Evolutionary conservation across 2,797 vertebrate genomes (phyloP).

Genomic region (Merluccius polli): DNA sequence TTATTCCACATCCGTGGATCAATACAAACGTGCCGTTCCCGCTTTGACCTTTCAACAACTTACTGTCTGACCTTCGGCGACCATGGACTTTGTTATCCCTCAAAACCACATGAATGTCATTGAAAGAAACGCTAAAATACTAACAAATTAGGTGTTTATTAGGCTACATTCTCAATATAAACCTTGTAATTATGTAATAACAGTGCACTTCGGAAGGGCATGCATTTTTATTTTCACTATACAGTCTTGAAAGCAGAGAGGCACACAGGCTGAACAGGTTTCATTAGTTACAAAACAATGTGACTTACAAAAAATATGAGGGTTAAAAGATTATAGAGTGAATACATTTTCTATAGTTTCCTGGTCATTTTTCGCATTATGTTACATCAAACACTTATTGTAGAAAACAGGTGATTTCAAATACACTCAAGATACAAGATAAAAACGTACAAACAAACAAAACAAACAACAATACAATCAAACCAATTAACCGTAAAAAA

Average conservation of each 20-base stretch:
- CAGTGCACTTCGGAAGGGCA: slow-evolving; percentile 66
- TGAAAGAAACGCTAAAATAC: slow-evolving; percentile 21
- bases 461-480: neutral
- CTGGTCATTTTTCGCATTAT: slow-evolving; percentile 26
- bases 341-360: slow-evolving; percentile 13
- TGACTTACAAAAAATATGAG: neutral
- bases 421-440: slow-evolving; percentile 10
- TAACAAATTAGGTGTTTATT: slow-evolving; percentile 12
- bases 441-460: slow-evolving; percentile 15
- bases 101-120: slow-evolving; percentile 22
- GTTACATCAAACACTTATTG: slow-evolving; percentile 21
- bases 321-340: neutral
- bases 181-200: slow-evolving; percentile 10
- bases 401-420: slow-evolving; percentile 15
- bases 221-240: slow-evolving; percentile 16
- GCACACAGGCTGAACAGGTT: neutral
- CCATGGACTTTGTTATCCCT: slow-evolving; percentile 16
- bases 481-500: neutral
- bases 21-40: neutral
- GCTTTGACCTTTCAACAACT: slow-evolving; percentile 45
- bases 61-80: slow-evolving; percentile 47
- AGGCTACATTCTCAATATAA: neutral
- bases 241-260: neutral
- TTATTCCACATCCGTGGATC: neutral
- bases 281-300: neutral